Conservation (phyloP, 2,113 vertebrate genomes). For the Orthonyx spaldingii region DNA sequence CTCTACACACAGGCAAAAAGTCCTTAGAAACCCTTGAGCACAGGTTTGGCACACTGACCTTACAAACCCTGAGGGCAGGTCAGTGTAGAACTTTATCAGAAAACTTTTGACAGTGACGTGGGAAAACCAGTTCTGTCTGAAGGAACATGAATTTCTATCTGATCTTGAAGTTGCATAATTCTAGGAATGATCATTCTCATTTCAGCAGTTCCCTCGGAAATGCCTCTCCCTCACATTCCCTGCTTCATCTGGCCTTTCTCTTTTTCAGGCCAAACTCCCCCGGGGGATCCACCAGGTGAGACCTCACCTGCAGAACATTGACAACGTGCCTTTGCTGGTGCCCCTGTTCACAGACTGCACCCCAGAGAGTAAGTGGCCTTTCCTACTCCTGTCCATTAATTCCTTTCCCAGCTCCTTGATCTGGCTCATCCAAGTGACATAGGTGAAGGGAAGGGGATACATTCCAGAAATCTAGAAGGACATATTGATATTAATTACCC, state of each 20-base stretch:
- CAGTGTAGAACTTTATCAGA: not conserved
- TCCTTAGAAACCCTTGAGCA: not conserved
- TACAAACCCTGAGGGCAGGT: not conserved
- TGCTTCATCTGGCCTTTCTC: not conserved
- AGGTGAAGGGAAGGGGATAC: not conserved
- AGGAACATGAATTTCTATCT: not conserved
- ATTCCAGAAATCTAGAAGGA: not conserved
- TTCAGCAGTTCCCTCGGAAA: not conserved
- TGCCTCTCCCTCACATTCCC: not conserved
- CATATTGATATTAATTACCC: not conserved
- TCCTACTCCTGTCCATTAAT: not conserved
- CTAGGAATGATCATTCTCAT: not conserved
- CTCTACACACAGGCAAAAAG: not conserved
- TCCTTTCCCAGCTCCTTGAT: not conserved
- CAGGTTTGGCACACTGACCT: not conserved
- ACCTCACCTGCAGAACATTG: conserved; percentile 96
- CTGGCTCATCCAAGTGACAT: not conserved
- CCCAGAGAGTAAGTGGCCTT: conserved; percentile 87
- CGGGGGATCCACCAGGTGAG: conserved; percentile 97
- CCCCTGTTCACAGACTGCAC: conserved; percentile 98
- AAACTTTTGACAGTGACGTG: not conserved
- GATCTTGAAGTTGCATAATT: not conserved
- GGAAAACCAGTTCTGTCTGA: not conserved
- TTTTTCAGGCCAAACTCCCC: conserved; percentile 90
- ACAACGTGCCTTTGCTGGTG: conserved; percentile 96